Conservation (phyloP, 2,797 vertebrate species). For the Chiloscyllium punctatum region DNA sequence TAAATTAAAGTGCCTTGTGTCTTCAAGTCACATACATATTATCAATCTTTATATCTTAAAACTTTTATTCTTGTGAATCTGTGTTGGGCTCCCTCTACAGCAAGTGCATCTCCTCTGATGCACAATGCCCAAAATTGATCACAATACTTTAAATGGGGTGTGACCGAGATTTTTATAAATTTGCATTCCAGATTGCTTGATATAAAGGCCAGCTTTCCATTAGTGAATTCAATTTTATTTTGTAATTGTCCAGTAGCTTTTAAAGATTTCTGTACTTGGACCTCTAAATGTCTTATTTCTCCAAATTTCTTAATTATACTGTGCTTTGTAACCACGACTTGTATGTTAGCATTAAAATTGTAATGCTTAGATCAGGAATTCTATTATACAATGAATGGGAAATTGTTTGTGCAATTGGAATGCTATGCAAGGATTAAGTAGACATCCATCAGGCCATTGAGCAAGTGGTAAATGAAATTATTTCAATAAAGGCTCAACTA, state of each 20-base stretch:
- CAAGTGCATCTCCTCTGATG: too few relatives aligned
- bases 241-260: not conserved
- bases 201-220: not conserved
- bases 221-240: not conserved
- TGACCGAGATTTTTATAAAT: not conserved
- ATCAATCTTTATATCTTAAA: not conserved
- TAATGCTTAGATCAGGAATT: not conserved
- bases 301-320: not conserved
- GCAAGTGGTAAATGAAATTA: not conserved
- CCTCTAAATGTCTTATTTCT: not conserved
- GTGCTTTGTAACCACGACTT: not conserved
- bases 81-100: not conserved
- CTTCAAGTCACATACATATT: not conserved
- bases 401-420: not conserved
- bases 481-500: not conserved
- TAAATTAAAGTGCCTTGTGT: not conserved
- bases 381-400: not conserved
- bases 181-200: not conserved
- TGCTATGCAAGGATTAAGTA: not conserved
- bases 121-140: not conserved
- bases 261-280: not conserved
- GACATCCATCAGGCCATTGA: not conserved
- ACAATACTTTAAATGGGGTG: not conserved
- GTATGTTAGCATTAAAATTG: not conserved
- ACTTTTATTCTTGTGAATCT: not conserved